Evolutionary conservation across 2,113 vertebrate species (phyloP).

Genomic region (Ceyx melanurus): DNA sequence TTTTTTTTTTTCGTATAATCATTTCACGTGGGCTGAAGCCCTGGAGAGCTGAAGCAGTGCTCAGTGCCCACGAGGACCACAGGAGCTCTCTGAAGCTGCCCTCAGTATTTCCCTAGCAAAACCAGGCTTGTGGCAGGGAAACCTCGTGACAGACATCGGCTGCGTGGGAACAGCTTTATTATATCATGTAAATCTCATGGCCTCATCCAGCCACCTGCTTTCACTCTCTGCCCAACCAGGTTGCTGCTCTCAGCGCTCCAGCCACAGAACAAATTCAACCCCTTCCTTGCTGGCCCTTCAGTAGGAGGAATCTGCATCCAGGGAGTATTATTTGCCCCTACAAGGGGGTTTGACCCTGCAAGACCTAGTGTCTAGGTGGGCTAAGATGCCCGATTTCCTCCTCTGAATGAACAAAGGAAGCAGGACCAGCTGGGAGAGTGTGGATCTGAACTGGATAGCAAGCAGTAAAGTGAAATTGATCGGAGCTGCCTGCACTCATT

Average conservation of each 20-base stretch:
- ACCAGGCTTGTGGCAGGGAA: not conserved
- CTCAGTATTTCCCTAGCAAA: not conserved
- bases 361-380: not conserved
- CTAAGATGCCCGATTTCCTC: not conserved
- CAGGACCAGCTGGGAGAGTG: not conserved
- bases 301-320: not conserved
- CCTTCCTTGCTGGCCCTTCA: not conserved
- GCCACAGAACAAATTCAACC: not conserved
- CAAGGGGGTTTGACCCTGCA: not conserved
- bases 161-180: not conserved
- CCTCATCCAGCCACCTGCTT: not conserved
- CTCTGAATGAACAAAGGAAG: not conserved
- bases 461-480: slow-evolving; percentile 53
- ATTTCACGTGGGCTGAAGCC: not conserved
- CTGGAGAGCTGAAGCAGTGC: not conserved
- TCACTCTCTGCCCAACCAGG: not conserved
- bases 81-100: not conserved
- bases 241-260: not conserved
- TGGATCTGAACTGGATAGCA: not conserved
- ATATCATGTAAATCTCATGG: not conserved
- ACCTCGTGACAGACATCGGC: not conserved
- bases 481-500: not conserved
- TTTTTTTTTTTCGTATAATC: not conserved
- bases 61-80: accelerated
- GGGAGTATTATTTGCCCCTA: not conserved